phyloP scores from a whole-genome alignment of 2,888 invertebrate genomes.

The Amblyjoppa fuscipennis region DNA sequence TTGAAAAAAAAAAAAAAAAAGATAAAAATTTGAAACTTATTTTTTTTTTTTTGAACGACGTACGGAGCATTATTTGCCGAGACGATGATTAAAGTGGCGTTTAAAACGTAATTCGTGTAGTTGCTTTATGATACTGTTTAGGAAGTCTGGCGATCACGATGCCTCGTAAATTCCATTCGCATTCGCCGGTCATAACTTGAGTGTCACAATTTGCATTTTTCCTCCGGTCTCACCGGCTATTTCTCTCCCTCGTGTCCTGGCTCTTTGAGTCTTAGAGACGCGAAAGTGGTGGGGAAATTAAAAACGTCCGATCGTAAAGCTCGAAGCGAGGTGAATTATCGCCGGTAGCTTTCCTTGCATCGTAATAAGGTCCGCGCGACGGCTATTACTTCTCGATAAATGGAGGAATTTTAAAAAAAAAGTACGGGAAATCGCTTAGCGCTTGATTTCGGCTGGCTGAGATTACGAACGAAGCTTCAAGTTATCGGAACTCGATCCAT shows the following conservation, averaged over 20 bases:
- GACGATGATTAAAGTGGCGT: conserved; percentile 20
- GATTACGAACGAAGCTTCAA: not conserved
- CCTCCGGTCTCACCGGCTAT: conserved; percentile 43
- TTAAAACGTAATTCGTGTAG: conserved; percentile 23
- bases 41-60: not conserved
- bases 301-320: conserved; percentile 84
- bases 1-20: too few relatives aligned
- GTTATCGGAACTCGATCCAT: not conserved
- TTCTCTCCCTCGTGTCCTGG: conserved; percentile 35
- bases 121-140: conserved; percentile 21
- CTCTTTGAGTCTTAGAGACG: conserved; percentile 55
- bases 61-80: not conserved
- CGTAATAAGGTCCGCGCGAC: conserved; percentile 77
- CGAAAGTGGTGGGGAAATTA: conserved; percentile 80
- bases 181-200: conserved; percentile 78
- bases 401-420: conserved; percentile 17
- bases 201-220: conserved; percentile 83
- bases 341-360: conserved; percentile 79
- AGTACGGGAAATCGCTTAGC: conserved; percentile 23
- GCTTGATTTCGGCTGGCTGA: not conserved
- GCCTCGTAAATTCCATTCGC: conserved; percentile 62
- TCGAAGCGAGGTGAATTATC: conserved; percentile 82
- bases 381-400: conserved; percentile 60
- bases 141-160: conserved; percentile 51
- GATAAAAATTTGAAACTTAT: not conserved